Evolutionary conservation across 2,113 vertebrate species (phyloP).

Genomic region (Collichthys lucidus): DNA sequence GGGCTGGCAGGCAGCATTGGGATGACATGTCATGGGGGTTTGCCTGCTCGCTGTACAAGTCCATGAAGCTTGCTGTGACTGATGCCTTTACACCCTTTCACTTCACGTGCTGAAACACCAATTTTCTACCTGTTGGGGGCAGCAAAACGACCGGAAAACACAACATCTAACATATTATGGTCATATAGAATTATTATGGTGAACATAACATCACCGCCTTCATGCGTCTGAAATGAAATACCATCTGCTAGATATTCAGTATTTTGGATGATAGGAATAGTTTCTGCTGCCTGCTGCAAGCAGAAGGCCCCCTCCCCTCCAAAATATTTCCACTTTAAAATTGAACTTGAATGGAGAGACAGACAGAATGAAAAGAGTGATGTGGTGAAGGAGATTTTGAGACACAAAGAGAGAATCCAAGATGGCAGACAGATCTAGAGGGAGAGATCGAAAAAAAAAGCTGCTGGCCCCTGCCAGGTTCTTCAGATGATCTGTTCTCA

Average conservation of each 20-base stretch:
- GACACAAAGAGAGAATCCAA: slow-evolving; percentile 33
- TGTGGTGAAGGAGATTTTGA: neutral
- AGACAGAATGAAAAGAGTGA: slow-evolving; percentile 4
- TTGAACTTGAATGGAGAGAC: neutral
- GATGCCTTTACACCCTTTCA: too few species aligned
- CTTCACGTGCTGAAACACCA: too few species aligned
- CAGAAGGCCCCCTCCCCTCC: too few species aligned
- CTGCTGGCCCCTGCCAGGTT: slow-evolving; percentile 23
- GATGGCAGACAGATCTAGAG: slow-evolving; percentile 31
- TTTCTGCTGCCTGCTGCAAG: neutral
- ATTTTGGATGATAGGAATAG: neutral
- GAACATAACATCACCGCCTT: neutral
- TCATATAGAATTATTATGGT: neutral
- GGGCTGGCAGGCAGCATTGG: too few species aligned
- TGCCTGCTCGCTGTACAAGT: too few species aligned
- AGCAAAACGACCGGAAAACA: neutral
- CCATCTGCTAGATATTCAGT: neutral
- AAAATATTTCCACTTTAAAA: neutral
- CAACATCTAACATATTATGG: neutral
- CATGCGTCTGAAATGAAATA: neutral
- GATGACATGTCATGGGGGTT: too few species aligned
- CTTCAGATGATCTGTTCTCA: slow-evolving; percentile 41
- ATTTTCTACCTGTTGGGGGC: too few species aligned
- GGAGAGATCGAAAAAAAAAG: slow-evolving; percentile 27
- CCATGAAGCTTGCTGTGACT: too few species aligned